Conservation (phyloP, 1,140 invertebrate genomes). For the Drosophila pachea region DNA sequence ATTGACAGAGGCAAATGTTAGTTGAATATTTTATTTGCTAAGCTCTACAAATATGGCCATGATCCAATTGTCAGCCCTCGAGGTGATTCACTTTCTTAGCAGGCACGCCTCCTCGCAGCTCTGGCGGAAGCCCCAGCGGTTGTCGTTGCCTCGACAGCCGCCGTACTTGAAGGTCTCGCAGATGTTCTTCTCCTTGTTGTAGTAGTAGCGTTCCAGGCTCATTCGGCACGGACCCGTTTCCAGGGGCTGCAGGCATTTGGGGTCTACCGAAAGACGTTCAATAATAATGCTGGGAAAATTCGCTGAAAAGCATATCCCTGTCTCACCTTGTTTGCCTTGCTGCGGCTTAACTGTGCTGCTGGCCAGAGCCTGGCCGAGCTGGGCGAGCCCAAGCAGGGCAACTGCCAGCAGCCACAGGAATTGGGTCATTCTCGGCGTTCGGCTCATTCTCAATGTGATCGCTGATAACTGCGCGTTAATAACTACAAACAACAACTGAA, state of each 20-base stretch:
- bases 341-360: constrained; percentile 25
- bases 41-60: constrained; percentile 1
- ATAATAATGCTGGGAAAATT: background rate
- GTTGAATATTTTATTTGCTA: constrained; percentile 15
- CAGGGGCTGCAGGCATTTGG: constrained; percentile 66
- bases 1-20: background rate
- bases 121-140: constrained; percentile 85
- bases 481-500: constrained; percentile 55
- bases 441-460: constrained; percentile 34
- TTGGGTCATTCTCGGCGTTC: constrained; percentile 43
- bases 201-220: constrained; percentile 69
- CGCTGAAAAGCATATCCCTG: background rate
- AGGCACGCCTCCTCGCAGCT: constrained; percentile 85
- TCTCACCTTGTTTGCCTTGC: constrained; percentile 15
- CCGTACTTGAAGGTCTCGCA: constrained; percentile 86
- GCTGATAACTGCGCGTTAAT: constrained; percentile 50
- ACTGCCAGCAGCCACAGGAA: constrained; percentile 45
- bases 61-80: background rate
- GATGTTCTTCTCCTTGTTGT: constrained; percentile 61
- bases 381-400: constrained; percentile 40
- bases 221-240: constrained; percentile 72
- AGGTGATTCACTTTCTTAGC: constrained; percentile 31
- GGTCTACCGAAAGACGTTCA: constrained; percentile 33
- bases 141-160: constrained; percentile 89
- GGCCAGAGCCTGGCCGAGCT: constrained; percentile 40